Percentiles rank a stretch among this genome's conserved stretches.
These are phyloP conservation scores for Phasianus colchicus DNA, from an alignment of 2,113 vertebrate species.

Conservation along the genomic window DNA sequence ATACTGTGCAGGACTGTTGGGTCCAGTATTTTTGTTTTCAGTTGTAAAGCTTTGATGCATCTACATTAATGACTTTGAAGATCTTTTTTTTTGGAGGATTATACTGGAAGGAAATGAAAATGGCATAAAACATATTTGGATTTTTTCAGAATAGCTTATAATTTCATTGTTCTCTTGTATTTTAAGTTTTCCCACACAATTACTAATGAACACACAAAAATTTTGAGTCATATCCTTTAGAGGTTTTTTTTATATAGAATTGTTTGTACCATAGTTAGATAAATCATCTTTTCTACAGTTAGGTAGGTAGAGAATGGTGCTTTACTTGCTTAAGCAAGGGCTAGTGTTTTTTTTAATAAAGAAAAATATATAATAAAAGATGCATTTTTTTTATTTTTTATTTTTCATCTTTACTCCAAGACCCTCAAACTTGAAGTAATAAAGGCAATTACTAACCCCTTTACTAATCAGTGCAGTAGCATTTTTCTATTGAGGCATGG, in stretches of 20 bases:
- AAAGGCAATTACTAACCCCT: slow-evolving; percentile 5
- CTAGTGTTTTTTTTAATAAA: neutral
- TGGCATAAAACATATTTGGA: neutral
- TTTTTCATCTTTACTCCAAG: neutral
- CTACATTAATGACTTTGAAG: neutral
- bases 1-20: neutral
- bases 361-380: neutral
- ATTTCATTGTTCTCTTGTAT: neutral
- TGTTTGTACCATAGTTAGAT: neutral
- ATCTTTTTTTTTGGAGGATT: neutral
- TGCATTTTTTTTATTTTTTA: neutral
- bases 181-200: neutral
- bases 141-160: neutral
- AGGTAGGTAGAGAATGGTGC: neutral
- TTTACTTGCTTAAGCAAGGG: neutral
- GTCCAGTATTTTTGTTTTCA: neutral
- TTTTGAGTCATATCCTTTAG: neutral
- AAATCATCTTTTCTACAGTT: neutral
- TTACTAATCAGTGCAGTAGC: neutral
- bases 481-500: neutral
- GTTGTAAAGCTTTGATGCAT: neutral
- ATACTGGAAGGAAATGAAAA: neutral
- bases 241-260: neutral
- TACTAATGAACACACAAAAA: neutral
- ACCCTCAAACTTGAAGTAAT: neutral